Conservation (phyloP, 2,113 vertebrate genomes). For the Pedionomus torquatus region DNA sequence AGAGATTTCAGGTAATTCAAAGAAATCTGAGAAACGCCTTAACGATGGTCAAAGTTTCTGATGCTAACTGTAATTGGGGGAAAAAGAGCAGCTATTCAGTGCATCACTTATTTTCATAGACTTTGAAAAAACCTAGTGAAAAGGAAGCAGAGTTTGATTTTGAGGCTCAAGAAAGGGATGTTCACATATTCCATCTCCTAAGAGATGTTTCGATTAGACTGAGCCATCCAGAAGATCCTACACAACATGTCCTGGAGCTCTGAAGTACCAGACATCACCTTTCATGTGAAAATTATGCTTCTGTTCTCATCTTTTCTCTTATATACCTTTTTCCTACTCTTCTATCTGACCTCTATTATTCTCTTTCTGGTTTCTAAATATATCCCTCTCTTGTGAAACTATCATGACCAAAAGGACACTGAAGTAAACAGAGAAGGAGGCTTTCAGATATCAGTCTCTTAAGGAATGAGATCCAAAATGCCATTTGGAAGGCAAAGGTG, state of each 20-base stretch:
- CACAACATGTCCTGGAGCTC: background rate
- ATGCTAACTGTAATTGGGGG: background rate
- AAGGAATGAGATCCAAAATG: background rate
- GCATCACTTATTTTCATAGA: background rate
- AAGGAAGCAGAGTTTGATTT: background rate
- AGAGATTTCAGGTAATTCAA: background rate
- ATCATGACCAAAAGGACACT: background rate
- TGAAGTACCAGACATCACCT: background rate
- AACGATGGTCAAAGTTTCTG: background rate
- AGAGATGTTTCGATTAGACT: background rate
- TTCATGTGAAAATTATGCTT: constrained; percentile 8
- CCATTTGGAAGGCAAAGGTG: background rate
- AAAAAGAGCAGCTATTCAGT: background rate
- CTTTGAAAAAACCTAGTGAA: background rate
- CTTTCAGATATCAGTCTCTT: constrained; percentile 15
- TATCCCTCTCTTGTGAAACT: background rate
- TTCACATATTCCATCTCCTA: background rate
- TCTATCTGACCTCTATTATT: background rate
- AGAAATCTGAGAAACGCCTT: background rate
- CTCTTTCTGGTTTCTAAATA: background rate
- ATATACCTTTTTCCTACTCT: background rate
- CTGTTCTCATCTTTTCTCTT: background rate
- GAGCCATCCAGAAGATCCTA: background rate
- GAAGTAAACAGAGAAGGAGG: background rate
- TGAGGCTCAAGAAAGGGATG: background rate